Evolutionary conservation across 2,888 invertebrate genomes (phyloP).

Genomic region (Stenoptilia bipunctidactyla): DNA sequence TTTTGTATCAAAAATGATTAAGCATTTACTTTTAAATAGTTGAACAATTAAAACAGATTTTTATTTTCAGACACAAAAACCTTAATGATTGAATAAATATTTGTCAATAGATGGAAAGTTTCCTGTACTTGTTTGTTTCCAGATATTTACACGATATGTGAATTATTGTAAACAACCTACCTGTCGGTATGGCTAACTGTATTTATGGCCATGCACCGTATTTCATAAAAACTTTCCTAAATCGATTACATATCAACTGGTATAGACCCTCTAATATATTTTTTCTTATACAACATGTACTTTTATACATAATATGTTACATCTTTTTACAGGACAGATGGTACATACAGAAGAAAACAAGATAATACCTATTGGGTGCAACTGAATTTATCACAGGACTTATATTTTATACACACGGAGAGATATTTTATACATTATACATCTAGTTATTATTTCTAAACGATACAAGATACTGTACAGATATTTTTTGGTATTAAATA

Average conservation of each 20-base stretch:
- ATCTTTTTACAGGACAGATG: neutral
- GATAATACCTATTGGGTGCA: constrained; percentile 27
- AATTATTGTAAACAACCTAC: neutral
- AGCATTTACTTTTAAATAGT: too few relatives aligned
- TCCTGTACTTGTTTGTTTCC: too few relatives aligned
- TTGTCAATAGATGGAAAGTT: too few relatives aligned
- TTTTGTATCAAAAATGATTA: too few relatives aligned
- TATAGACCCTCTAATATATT: neutral
- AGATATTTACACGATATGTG: too few relatives aligned
- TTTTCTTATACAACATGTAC: neutral
- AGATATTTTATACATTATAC: constrained; percentile 11
- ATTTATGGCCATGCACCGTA: neutral
- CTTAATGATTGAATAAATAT: too few relatives aligned
- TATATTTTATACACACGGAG: constrained; percentile 36
- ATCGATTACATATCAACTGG: too few relatives aligned
- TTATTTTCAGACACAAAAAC: too few relatives aligned
- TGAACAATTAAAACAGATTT: too few relatives aligned
- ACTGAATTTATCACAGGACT: constrained; percentile 44
- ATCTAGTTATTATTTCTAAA: neutral
- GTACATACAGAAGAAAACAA: constrained; percentile 16
- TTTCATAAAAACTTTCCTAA: too few relatives aligned
- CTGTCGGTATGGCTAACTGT: neutral
- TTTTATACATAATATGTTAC: neutral
- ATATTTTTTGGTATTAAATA: neutral
- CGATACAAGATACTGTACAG: neutral